Conservation (phyloP, 2,888 invertebrate species). For the Ectobius pallidus region DNA sequence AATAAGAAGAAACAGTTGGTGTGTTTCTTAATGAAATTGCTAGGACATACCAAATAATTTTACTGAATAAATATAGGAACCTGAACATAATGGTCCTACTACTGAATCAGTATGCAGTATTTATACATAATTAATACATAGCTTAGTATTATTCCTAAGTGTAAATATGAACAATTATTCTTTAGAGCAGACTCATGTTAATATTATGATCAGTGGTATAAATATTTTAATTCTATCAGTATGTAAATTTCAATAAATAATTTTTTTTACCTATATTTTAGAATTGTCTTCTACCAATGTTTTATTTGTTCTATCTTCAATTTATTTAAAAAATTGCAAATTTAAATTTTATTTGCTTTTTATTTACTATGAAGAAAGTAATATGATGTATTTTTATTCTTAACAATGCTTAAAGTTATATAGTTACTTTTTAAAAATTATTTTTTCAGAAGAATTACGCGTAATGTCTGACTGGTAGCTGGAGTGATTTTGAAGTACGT, state of each 20-base stretch:
- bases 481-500: too few species aligned
- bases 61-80: neutral
- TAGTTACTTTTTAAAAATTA: too few species aligned
- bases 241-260: neutral
- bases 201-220: neutral
- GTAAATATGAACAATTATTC: slow-evolving; percentile 21
- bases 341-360: neutral
- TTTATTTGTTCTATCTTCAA: neutral
- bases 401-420: too few species aligned
- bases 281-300: neutral
- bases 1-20: slow-evolving; percentile 4
- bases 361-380: too few species aligned
- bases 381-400: too few species aligned
- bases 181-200: neutral
- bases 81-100: too few species aligned
- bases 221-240: slow-evolving; percentile 15
- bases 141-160: slow-evolving; percentile 8
- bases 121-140: slow-evolving; percentile 21
- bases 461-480: too few species aligned
- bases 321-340: neutral
- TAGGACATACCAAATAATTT: slow-evolving; percentile 16
- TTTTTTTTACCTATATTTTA: slow-evolving; percentile 4
- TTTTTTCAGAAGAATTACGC: too few species aligned
- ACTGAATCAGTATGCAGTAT: slow-evolving; percentile 32
- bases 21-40: slow-evolving; percentile 21